A percentile compares a stretch with the other conserved stretches of the same genome.
Conservation (phyloP, 2,113 vertebrate species). For the Puffinus mauretanicus region DNA sequence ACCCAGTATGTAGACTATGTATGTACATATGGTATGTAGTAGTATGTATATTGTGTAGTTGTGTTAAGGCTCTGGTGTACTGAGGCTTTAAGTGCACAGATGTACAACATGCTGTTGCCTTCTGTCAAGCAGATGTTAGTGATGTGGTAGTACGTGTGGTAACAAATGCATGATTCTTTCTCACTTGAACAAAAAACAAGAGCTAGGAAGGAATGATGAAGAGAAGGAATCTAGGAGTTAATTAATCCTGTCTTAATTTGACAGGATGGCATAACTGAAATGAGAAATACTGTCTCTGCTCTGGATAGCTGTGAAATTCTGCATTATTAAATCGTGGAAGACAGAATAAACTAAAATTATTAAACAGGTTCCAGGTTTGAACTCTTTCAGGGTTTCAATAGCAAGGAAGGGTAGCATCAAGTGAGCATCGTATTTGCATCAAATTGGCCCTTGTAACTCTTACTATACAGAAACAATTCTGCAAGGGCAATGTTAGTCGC, state of each 20-base stretch:
- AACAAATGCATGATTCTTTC: neutral
- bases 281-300: neutral
- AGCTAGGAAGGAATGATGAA: neutral
- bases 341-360: neutral
- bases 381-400: neutral
- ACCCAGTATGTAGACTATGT: neutral
- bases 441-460: neutral
- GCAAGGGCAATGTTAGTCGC: neutral
- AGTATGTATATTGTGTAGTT: neutral
- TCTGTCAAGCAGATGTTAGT: constrained; percentile 40
- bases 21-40: neutral
- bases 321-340: neutral
- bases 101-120: neutral
- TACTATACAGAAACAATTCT: neutral
- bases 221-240: neutral
- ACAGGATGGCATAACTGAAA: neutral
- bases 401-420: neutral
- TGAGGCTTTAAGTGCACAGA: neutral
- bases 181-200: neutral
- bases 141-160: neutral
- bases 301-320: neutral
- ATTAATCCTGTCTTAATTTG: neutral
- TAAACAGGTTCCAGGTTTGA: neutral
- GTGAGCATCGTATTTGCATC: neutral
- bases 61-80: neutral